Conservation (phyloP, 2,888 invertebrate species). For the Volucella zonaria region DNA sequence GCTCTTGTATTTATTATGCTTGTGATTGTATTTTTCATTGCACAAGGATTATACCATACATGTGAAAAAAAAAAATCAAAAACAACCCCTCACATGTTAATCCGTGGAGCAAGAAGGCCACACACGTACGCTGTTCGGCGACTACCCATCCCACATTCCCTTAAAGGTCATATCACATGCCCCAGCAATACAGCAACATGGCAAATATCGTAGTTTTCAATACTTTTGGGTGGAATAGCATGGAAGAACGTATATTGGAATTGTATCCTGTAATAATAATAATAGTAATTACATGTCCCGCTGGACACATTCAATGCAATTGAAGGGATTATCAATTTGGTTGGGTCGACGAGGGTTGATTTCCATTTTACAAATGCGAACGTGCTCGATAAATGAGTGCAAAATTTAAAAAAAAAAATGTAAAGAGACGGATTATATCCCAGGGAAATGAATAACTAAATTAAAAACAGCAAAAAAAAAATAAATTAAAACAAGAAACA, state of each 20-base stretch:
- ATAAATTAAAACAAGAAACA: conserved; percentile 16
- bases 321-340: conserved; percentile 71
- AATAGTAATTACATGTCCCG: conserved; percentile 72
- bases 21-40: conserved; percentile 61
- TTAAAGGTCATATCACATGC: neutral
- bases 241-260: conserved; percentile 47
- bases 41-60: conserved; percentile 29
- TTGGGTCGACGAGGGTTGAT: neutral
- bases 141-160: no score
- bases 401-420: conserved; percentile 25
- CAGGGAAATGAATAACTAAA: conserved; percentile 41
- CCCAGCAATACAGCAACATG: conserved; percentile 34
- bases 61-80: conserved; percentile 9
- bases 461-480: conserved; percentile 26
- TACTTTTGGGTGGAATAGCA: neutral
- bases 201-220: conserved; percentile 63
- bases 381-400: conserved; percentile 36
- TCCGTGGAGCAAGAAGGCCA: conserved; percentile 28
- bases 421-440: conserved; percentile 21
- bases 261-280: conserved; percentile 72
- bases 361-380: neutral
- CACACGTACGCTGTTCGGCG: conserved; percentile 8
- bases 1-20: neutral
- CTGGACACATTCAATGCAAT: conserved; percentile 64
- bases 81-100: conserved; percentile 21